Evolutionary conservation across 2,797 vertebrate species (phyloP).

Genomic region (Enteromius trimaculatus): DNA sequence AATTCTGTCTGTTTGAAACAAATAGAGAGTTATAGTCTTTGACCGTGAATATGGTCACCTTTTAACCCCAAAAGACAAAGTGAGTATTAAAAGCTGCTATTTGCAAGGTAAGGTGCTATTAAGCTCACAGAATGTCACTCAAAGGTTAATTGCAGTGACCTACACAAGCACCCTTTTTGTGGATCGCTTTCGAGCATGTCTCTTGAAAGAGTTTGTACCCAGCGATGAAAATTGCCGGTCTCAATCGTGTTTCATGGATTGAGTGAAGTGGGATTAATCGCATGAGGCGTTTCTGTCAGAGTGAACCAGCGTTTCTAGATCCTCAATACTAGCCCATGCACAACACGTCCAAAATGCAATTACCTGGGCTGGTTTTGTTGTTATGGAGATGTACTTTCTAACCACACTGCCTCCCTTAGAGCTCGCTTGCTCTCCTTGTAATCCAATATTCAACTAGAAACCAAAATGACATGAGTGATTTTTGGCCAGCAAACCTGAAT

Average conservation of each 20-base stretch:
- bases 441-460: constrained; percentile 39
- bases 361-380: constrained; percentile 34
- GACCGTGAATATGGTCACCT: constrained; percentile 30
- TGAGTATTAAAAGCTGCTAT: constrained; percentile 14
- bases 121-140: constrained; percentile 64
- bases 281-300: constrained; percentile 26
- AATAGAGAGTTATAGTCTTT: background rate
- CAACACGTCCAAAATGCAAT: constrained; percentile 35
- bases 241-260: constrained; percentile 77
- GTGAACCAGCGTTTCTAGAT: constrained; percentile 8
- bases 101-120: constrained; percentile 32
- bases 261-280: constrained; percentile 76
- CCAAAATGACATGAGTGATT: constrained; percentile 20
- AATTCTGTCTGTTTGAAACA: constrained; percentile 29
- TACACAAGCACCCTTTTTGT: constrained; percentile 66
- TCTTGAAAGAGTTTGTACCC: constrained; percentile 70
- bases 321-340: constrained; percentile 20
- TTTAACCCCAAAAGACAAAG: background rate
- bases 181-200: constrained; percentile 72
- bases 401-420: constrained; percentile 6
- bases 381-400: constrained; percentile 32
- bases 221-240: constrained; percentile 70
- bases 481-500: constrained; percentile 35
- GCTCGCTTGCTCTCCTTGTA: constrained; percentile 48
- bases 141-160: constrained; percentile 73